phyloP scores from a whole-genome alignment of 1,140 invertebrate genomes.

The Achatina immaculata region DNA sequence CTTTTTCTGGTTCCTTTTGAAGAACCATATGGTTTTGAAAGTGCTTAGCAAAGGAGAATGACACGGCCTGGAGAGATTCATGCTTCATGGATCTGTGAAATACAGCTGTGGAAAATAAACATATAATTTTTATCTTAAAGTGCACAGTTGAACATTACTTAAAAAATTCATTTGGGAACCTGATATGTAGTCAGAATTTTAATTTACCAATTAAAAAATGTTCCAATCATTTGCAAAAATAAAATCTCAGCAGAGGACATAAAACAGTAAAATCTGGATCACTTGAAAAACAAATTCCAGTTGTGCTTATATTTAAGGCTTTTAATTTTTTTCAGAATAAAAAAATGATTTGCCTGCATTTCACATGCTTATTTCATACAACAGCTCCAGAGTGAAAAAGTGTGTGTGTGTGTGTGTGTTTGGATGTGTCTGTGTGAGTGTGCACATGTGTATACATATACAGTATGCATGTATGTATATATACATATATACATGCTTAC shows the following conservation, averaged over 20 bases:
- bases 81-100: background rate
- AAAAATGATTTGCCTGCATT: no score
- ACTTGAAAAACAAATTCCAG: no score
- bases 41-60: conserved; percentile 55
- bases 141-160: no score
- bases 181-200: no score
- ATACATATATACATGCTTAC: background rate
- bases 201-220: no score
- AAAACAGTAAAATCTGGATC: no score
- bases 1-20: conserved; percentile 53
- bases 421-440: background rate
- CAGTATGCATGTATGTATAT: background rate
- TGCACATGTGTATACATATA: background rate
- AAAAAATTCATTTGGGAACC: no score
- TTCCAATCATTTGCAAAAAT: no score
- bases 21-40: conserved; percentile 66
- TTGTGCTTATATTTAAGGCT: no score
- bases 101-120: background rate
- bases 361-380: background rate
- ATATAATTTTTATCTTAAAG: no score
- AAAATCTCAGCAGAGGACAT: no score
- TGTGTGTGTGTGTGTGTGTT: background rate
- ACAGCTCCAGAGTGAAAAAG: background rate
- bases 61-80: background rate
- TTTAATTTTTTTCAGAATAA: no score